Conservation (phyloP, 92 coral and sea anemone species). For the Zoanthus sansibaricus region DNA sequence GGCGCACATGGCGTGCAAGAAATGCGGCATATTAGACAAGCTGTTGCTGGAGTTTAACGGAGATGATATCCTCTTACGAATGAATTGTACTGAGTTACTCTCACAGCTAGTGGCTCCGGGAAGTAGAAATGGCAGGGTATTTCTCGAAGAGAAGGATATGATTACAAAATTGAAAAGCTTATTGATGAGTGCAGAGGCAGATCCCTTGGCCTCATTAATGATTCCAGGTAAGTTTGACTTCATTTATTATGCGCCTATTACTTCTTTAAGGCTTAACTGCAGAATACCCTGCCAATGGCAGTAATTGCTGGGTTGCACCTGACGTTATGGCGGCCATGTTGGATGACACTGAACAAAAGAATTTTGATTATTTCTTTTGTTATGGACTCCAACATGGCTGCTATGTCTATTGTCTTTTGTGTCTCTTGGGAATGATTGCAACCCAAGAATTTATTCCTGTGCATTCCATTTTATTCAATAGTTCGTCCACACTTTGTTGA, state of each 20-base stretch:
- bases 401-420: too few species aligned
- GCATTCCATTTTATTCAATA: too few species aligned
- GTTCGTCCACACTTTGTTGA: too few species aligned
- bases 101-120: conserved; percentile 79
- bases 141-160: conserved; percentile 80
- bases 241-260: neutral
- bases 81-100: conserved; percentile 91
- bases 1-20: conserved; percentile 65
- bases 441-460: too few species aligned
- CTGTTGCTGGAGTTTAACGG: conserved; percentile 83
- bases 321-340: too few species aligned
- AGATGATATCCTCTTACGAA: conserved; percentile 83
- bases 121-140: conserved; percentile 68
- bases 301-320: too few species aligned
- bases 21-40: conserved; percentile 73
- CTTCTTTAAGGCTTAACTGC: too few species aligned
- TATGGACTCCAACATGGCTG: too few species aligned
- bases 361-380: too few species aligned
- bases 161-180: conserved; percentile 74
- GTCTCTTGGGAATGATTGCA: too few species aligned
- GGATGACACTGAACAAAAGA: too few species aligned
- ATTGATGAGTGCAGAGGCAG: conserved; percentile 65
- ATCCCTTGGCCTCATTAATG: conserved; percentile 79
- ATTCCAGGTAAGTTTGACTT: conserved; percentile 76
- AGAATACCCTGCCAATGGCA: too few species aligned